These are phyloP conservation scores for Parotia lawesii DNA, from an alignment of 2,113 vertebrate genomes.

Conservation along the genomic window DNA sequence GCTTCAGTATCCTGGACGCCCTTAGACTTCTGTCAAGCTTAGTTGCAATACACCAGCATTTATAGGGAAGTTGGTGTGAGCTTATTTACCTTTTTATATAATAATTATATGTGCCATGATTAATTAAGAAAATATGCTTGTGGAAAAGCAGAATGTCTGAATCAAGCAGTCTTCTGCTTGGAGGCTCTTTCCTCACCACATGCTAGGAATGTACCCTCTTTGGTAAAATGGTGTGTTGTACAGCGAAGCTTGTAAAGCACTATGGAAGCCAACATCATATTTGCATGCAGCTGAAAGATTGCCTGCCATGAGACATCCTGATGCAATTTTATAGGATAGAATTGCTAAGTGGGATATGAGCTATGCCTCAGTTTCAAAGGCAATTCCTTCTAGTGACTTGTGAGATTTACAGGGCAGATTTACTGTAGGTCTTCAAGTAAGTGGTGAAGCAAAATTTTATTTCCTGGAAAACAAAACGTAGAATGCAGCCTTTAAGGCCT, in stretches of 20 bases:
- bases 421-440: background rate
- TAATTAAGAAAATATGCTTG: background rate
- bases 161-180: background rate
- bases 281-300: background rate
- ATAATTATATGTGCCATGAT: background rate
- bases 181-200: background rate
- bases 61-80: background rate
- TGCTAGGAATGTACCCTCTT: background rate
- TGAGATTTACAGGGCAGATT: background rate
- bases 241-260: background rate
- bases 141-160: background rate
- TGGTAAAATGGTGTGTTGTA: background rate
- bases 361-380: background rate
- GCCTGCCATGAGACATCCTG: background rate
- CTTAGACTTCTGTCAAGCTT: background rate
- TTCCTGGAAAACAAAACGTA: background rate
- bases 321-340: background rate
- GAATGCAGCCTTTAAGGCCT: background rate
- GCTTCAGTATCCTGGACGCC: background rate
- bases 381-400: background rate
- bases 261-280: background rate
- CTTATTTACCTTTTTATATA: background rate
- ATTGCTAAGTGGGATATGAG: background rate
- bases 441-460: background rate
- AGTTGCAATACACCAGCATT: background rate